These are phyloP conservation scores for Albula goreensis DNA, from an alignment of 2,113 vertebrate species.

Conservation along the genomic window DNA sequence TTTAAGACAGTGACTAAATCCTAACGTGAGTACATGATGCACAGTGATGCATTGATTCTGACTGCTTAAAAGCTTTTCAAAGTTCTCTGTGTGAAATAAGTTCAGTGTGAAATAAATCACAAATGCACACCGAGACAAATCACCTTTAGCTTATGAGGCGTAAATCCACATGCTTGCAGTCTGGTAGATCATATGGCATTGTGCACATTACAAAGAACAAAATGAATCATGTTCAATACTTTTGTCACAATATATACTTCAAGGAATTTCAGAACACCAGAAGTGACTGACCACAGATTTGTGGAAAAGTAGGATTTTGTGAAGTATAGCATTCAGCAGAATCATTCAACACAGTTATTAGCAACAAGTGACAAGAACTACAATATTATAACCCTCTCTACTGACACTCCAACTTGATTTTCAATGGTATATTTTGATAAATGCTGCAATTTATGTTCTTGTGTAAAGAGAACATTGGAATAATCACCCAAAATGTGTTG, in stretches of 20 bases:
- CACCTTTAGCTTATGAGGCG: constrained; percentile 48
- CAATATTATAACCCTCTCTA: neutral
- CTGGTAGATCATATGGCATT: too few relatives aligned
- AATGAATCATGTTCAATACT: too few relatives aligned
- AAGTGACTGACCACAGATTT: too few relatives aligned
- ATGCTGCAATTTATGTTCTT: neutral
- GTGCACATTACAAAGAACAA: too few relatives aligned
- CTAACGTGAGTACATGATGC: constrained; percentile 3
- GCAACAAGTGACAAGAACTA: too few relatives aligned
- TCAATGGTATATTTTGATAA: neutral
- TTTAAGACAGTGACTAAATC: constrained; percentile 37
- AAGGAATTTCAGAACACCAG: too few relatives aligned
- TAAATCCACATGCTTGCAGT: neutral
- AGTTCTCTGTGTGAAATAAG: constrained; percentile 35
- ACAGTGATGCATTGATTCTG: neutral
- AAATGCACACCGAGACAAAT: constrained; percentile 16
- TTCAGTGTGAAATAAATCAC: constrained; percentile 35
- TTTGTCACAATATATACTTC: too few relatives aligned
- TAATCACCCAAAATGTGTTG: neutral
- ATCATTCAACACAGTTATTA: too few relatives aligned
- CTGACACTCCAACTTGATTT: neutral
- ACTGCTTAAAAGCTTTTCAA: neutral
- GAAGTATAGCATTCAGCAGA: too few relatives aligned
- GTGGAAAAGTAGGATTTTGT: too few relatives aligned
- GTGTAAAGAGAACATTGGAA: neutral